Evolutionary conservation across 2,113 vertebrate species (phyloP).

Genomic region (Salvelinus fontinalis): DNA sequence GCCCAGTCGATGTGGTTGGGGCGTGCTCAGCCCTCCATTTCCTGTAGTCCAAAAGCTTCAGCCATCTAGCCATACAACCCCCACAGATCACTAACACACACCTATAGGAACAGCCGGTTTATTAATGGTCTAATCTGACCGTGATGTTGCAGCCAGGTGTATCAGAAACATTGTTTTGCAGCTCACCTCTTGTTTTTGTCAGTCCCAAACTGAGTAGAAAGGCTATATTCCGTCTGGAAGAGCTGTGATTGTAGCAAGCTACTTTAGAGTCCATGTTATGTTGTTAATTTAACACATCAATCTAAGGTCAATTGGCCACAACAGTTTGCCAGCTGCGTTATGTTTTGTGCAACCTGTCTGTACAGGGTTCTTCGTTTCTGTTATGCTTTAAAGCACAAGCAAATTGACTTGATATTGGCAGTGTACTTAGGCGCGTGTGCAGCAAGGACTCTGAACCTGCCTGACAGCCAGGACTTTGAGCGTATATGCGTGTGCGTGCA

Average conservation of each 20-base stretch:
- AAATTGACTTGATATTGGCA: conserved; percentile 15
- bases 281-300: conserved; percentile 9
- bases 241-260: background rate
- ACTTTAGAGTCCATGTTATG: background rate
- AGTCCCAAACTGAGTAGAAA: background rate
- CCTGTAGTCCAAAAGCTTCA: background rate
- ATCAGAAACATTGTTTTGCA: background rate
- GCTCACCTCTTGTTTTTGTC: background rate
- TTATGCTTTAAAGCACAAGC: background rate
- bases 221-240: background rate
- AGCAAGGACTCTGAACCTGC: too few relatives aligned
- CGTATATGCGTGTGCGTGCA: too few relatives aligned
- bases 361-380: background rate
- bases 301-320: background rate
- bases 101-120: background rate
- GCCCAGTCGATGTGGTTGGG: too few relatives aligned
- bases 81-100: background rate
- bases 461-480: too few relatives aligned
- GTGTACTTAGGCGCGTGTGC: too few relatives aligned
- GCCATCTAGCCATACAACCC: background rate
- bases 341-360: background rate
- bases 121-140: background rate
- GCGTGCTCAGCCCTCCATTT: too few relatives aligned
- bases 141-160: background rate
- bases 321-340: background rate